Conservation (phyloP, 2,888 invertebrate genomes). For the Pediacus dermestoides region DNA sequence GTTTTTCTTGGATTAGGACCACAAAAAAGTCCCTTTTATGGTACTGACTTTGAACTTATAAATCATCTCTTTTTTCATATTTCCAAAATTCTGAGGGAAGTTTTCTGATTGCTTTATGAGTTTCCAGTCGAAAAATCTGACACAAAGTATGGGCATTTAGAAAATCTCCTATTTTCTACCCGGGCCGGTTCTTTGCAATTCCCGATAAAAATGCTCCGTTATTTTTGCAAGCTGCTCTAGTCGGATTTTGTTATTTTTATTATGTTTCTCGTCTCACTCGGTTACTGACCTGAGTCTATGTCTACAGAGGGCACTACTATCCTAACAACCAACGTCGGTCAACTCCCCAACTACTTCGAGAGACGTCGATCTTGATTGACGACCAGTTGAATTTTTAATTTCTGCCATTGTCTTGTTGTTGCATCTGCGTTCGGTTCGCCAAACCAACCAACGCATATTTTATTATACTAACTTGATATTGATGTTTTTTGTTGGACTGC, state of each 20-base stretch:
- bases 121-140: no score
- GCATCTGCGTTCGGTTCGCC: conserved; percentile 20
- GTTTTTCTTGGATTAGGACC: no score
- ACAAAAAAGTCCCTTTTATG: no score
- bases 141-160: no score
- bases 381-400: conserved; percentile 38
- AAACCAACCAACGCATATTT: conserved; percentile 12
- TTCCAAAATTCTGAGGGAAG: no score
- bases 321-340: conserved; percentile 30
- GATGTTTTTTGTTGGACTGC: conserved; percentile 12
- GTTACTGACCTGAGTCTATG: conserved; percentile 43
- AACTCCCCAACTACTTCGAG: conserved; percentile 19
- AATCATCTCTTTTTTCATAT: no score
- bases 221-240: conserved; percentile 46
- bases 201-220: conserved; percentile 51
- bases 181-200: conserved; percentile 46
- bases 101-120: no score
- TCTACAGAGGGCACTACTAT: conserved; percentile 40
- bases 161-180: conserved; percentile 40
- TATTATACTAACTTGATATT: conserved; percentile 10
- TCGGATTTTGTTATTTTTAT: conserved; percentile 51
- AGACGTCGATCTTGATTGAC: conserved; percentile 36
- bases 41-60: no score
- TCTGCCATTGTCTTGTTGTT: conserved; percentile 33
- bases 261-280: conserved; percentile 44